These are phyloP conservation scores for Lethocerus indicus DNA, from an alignment of 1,140 invertebrate genomes.

Conservation along the genomic window DNA sequence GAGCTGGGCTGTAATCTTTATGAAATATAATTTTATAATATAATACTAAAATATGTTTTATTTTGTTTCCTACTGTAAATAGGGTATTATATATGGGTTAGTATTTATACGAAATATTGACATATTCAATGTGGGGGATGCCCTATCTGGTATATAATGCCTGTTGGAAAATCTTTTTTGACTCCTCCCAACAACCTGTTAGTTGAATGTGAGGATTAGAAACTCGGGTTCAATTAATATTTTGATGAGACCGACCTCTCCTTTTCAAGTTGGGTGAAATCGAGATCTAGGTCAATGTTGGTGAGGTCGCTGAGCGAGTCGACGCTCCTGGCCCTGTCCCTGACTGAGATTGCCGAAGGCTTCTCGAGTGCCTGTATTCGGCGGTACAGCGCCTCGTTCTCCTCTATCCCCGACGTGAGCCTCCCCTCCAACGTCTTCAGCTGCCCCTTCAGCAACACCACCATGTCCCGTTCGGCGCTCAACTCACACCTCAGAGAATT, in stretches of 20 bases:
- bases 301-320: conserved; percentile 66
- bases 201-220: too few species aligned
- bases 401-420: conserved; percentile 46
- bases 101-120: too few species aligned
- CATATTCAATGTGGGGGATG: too few species aligned
- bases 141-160: too few species aligned
- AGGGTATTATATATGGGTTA: too few species aligned
- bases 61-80: too few species aligned
- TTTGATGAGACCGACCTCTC: conserved; percentile 30
- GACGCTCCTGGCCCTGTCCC: conserved; percentile 43
- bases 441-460: conserved; percentile 21
- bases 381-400: conserved; percentile 54
- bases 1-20: too few species aligned
- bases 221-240: too few species aligned
- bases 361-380: conserved; percentile 48
- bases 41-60: too few species aligned
- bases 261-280: conserved; percentile 53
- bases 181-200: too few species aligned
- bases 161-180: too few species aligned
- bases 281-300: conserved; percentile 56
- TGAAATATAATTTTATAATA: too few species aligned
- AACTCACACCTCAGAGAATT: conserved; percentile 40
- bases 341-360: conserved; percentile 19
- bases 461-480: conserved; percentile 34
- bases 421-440: conserved; percentile 22